These are phyloP conservation scores for Scomber colias DNA, from an alignment of 2,113 vertebrate species.

Conservation along the genomic window DNA sequence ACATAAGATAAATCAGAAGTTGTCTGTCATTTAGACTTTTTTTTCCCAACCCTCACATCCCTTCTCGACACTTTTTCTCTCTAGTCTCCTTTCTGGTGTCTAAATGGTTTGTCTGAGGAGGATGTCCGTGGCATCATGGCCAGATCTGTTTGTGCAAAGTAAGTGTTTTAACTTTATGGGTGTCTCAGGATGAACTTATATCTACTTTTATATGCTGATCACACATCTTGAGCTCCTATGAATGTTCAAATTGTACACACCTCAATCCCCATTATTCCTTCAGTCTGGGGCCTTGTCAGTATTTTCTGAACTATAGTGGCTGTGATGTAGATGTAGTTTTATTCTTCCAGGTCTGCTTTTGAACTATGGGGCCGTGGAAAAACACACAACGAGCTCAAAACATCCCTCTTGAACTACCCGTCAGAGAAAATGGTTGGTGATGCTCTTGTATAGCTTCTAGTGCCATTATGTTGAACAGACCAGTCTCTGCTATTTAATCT, in stretches of 20 bases:
- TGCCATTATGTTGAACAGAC: not conserved
- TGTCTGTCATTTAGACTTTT: not conserved
- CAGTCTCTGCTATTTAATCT: not conserved
- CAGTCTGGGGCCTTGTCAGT: not conserved
- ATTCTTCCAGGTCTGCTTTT: constrained; percentile 91
- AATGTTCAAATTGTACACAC: too few relatives aligned
- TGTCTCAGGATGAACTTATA: not conserved
- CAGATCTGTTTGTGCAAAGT: constrained; percentile 98
- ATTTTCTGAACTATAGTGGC: not conserved
- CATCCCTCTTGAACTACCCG: constrained; percentile 90
- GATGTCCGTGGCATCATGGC: constrained; percentile 91
- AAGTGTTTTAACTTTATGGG: constrained; percentile 64
- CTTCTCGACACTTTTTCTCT: not conserved
- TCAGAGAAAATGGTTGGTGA: constrained; percentile 89
- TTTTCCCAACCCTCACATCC: not conserved
- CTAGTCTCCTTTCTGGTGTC: constrained; percentile 96
- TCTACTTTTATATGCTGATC: too few relatives aligned
- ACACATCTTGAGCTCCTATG: not conserved
- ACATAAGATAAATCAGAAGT: not conserved
- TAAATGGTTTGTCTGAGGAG: constrained; percentile 90
- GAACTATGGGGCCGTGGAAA: constrained; percentile 96
- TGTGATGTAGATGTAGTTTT: constrained; percentile 14
- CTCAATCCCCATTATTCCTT: not conserved
- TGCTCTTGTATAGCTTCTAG: not conserved
- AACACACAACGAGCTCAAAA: constrained; percentile 88